phyloP scores from a whole-genome alignment of 2,888 invertebrate species.

The Erebia palarica region DNA sequence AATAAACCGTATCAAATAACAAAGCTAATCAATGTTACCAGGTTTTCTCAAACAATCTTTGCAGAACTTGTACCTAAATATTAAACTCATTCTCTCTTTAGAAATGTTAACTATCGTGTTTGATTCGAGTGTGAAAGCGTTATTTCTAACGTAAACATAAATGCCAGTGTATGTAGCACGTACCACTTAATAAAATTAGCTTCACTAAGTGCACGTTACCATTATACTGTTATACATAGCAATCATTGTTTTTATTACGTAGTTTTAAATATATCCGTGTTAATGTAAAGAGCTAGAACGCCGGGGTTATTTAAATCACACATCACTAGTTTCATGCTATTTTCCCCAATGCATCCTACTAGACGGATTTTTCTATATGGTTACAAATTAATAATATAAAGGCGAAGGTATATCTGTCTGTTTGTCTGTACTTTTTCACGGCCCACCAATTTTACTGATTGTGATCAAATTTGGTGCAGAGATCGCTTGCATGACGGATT shows the following conservation, averaged over 20 bases:
- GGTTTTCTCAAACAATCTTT: constrained; percentile 33
- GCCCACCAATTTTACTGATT: neutral
- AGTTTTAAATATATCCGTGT: constrained; percentile 5
- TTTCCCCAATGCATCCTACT: too few relatives aligned
- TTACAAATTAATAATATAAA: neutral
- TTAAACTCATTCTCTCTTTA: constrained; percentile 39
- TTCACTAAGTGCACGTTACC: constrained; percentile 31
- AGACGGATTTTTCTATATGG: too few relatives aligned
- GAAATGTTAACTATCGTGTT: constrained; percentile 32
- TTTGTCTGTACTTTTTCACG: neutral
- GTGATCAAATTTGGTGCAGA: neutral
- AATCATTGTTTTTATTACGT: constrained; percentile 27
- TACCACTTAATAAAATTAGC: constrained; percentile 42
- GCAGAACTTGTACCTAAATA: constrained; percentile 21
- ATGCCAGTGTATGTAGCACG: constrained; percentile 33
- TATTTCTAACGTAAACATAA: constrained; percentile 39
- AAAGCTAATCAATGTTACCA: constrained; percentile 29
- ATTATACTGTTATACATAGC: constrained; percentile 26
- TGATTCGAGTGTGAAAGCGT: constrained; percentile 35
- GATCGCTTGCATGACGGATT: neutral
- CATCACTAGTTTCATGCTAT: too few relatives aligned
- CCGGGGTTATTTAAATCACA: neutral
- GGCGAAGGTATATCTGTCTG: neutral
- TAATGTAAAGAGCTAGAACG: constrained; percentile 8
- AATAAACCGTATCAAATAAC: constrained; percentile 23